These are phyloP conservation scores for Escarpia spicata DNA, from an alignment of 2,888 invertebrate species.

Conservation along the genomic window DNA sequence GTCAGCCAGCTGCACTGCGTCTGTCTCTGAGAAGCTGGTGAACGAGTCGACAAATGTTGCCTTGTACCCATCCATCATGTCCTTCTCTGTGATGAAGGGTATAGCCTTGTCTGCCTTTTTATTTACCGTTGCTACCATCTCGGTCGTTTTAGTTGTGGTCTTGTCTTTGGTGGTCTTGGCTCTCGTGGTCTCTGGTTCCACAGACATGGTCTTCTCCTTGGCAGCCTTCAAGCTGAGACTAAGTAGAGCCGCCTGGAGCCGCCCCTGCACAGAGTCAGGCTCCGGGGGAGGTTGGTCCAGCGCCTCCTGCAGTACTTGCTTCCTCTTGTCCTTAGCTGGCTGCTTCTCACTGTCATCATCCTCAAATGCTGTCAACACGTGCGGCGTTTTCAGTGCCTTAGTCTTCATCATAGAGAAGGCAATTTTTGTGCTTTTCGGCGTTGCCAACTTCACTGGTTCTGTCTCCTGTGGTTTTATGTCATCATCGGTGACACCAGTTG, in stretches of 20 bases:
- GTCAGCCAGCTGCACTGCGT: not conserved
- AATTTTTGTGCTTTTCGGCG: not conserved
- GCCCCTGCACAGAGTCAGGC: not conserved
- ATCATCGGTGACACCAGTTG: not conserved
- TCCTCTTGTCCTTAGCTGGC: not conserved
- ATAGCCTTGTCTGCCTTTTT: not conserved
- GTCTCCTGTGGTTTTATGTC: not conserved
- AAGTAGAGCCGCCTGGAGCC: not conserved
- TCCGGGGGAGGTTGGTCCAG: not conserved
- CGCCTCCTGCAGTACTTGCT: not conserved
- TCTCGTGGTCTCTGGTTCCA: not conserved
- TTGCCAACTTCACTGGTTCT: not conserved
- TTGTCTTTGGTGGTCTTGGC: not conserved
- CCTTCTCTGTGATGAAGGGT: not conserved
- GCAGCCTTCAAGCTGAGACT: not conserved
- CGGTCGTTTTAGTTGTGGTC: not conserved
- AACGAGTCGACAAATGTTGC: not conserved
- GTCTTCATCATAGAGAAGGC: not conserved
- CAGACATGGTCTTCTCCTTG: not conserved
- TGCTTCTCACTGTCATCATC: not conserved
- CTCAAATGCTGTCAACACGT: not conserved
- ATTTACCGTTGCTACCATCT: not conserved
- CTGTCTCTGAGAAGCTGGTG: constrained; percentile 12
- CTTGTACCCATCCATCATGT: not conserved
- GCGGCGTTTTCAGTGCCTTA: not conserved